Percentiles rank a stretch among this genome's conserved stretches.
Evolutionary conservation across 2,888 invertebrate species (phyloP).

Genomic region (Apamea epomidion): DNA sequence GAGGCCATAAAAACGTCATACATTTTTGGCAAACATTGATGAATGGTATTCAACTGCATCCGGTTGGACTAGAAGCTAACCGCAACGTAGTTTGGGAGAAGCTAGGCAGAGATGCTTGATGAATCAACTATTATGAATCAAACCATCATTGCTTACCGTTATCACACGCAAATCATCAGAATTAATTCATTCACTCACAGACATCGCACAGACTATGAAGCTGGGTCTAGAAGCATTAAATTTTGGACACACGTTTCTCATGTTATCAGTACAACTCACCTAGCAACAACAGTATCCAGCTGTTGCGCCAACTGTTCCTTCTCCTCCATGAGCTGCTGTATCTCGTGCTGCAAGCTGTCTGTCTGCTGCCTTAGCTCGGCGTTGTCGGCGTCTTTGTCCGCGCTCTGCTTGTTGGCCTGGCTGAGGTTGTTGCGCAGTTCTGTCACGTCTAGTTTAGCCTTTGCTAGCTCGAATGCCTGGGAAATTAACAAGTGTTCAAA

Average conservation of each 20-base stretch:
- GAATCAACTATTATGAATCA: neutral
- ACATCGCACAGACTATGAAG: neutral
- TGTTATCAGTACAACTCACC: conserved; percentile 65
- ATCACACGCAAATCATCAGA: neutral
- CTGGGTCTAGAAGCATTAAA: neutral
- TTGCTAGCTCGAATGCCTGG: conserved; percentile 88
- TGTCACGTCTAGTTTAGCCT: conserved; percentile 87
- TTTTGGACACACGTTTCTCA: neutral
- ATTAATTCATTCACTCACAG: too few relatives aligned
- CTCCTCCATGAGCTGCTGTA: conserved; percentile 71
- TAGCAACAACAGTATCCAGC: conserved; percentile 73
- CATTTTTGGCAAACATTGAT: neutral
- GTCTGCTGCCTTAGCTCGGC: conserved; percentile 73
- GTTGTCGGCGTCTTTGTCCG: conserved; percentile 77
- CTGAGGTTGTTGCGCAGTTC: conserved; percentile 86
- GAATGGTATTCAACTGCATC: neutral
- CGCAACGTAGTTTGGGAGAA: neutral
- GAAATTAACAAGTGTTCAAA: neutral
- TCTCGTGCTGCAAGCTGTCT: conserved; percentile 73
- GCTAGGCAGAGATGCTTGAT: neutral
- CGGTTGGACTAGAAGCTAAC: neutral
- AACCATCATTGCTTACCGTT: neutral
- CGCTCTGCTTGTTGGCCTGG: conserved; percentile 86
- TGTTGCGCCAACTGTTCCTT: conserved; percentile 74
- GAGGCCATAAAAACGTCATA: neutral